Percentiles rank a stretch among this genome's conserved stretches.
phyloP scores from a whole-genome alignment of 2,888 invertebrate genomes.

The Biston stratarius region DNA sequence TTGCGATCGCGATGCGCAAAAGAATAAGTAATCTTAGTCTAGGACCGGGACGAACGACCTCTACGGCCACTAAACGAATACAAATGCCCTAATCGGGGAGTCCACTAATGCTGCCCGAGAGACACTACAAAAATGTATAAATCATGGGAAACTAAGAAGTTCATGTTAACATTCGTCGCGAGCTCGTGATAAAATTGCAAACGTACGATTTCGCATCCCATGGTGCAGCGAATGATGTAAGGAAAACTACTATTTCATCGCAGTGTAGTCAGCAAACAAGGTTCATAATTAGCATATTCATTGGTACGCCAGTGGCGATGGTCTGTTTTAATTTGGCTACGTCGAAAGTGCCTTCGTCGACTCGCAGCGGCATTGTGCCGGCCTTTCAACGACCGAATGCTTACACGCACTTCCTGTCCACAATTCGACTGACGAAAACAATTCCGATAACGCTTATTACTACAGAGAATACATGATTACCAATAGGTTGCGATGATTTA shows the following conservation, averaged over 20 bases:
- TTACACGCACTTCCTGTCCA: slow-evolving; percentile 80
- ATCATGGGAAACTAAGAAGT: slow-evolving; percentile 59
- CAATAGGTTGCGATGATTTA: slow-evolving; percentile 18
- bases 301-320: slow-evolving; percentile 36
- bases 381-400: slow-evolving; percentile 73
- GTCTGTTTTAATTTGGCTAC: slow-evolving; percentile 53
- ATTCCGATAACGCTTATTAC: slow-evolving; percentile 41
- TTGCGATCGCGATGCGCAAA: slow-evolving; percentile 68
- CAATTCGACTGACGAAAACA: slow-evolving; percentile 66
- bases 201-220: slow-evolving; percentile 43
- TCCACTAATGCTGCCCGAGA: slow-evolving; percentile 60
- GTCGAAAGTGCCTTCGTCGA: slow-evolving; percentile 59
- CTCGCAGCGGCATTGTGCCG: slow-evolving; percentile 48
- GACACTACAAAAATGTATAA: slow-evolving; percentile 59
- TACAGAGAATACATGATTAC: slow-evolving; percentile 33
- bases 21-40: slow-evolving; percentile 71
- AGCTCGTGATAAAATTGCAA: slow-evolving; percentile 52
- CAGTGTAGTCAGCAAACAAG: slow-evolving; percentile 45
- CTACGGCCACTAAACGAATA: slow-evolving; percentile 75
- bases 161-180: slow-evolving; percentile 55
- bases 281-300: slow-evolving; percentile 51
- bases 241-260: slow-evolving; percentile 30
- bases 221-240: slow-evolving; percentile 38
- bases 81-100: slow-evolving; percentile 69
- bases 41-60: slow-evolving; percentile 86